Base-by-base conservation (phyloP, 2,888 invertebrate genomes). In the Harmothoe impar region DNA sequence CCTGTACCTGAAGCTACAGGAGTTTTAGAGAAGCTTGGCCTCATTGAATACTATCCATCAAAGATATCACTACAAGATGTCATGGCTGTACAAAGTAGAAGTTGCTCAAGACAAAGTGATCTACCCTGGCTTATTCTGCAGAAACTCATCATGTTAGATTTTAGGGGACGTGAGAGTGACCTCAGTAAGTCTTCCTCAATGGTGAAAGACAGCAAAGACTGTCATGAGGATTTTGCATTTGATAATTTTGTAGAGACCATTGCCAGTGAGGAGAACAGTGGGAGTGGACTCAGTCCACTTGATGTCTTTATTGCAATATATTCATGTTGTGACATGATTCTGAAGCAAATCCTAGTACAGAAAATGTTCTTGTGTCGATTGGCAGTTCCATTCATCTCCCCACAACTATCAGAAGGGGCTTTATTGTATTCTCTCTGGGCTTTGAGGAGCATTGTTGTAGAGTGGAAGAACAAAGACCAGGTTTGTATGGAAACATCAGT, bases 51-150 rank as follows among this genome's bases (percentile, higher is more conserved):
- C 25, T 72, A 29, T 15, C 72, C 72, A 29, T 25, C 25, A n/a
- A 72, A 72, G 31, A 72, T 72, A 15, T 72, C 72, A n/a, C 72
- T 72, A 5, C 72, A 72, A 17, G 72, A 72, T 72, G 72, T 72
- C 72, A 72, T 72, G 72, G 29, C 72, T 29, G 29, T 72, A 7
- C n/a, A 25, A 29, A 25, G 31, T 29, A 15, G 15, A 72, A 5
- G 7, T 72, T 15, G 31, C 5, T 23, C 20, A 29, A 29, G 25
- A 3, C 3, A 72, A 29, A 7, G 15, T 3, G 31, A 72, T 29
- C 31, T 72, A 1, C 15, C 72, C 3, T 72, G 72, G 72, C 25
- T 72, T 3, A 72, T 72, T 29, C 31, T 72, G 0, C 72, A 29
- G 72, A 72, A 72, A 29, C 72, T 72, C 15, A 72, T 72, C 0